Base-by-base conservation (phyloP, 2,888 invertebrate species). In the Clusia tigrina region DNA sequence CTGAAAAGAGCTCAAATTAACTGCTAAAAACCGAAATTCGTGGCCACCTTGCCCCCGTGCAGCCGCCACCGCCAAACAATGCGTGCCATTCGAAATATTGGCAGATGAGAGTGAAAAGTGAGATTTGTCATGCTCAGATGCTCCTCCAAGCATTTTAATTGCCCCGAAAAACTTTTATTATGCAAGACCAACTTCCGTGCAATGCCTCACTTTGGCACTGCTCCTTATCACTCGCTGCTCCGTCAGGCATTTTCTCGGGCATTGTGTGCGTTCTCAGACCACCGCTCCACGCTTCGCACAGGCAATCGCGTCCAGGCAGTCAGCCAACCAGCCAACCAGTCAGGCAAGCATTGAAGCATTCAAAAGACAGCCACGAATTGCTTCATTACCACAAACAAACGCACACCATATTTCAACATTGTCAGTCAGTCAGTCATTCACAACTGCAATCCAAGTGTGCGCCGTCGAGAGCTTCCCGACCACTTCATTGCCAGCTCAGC, bases 51-150 rank as follows among this genome's bases (percentile, higher is more conserved):
- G n/a, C n/a, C n/a, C n/a, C n/a, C 12, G 32, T 32, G 12, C 42
- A 15, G n/a, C 42, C n/a, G 48, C 2, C 18, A 48, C 5, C 22
- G 23, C 22, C 51, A n/a, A n/a, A 18, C 46, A 42, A 17, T 51
- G 38, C 52, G 52, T 62, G 51, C 42, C 61, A 57, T 54, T 55
- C 32, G 24, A 55, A 60, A 58, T 46, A 66, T 66, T 62, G 68
- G 63, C 68, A 75, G 70, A 73, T 74, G 74, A 79, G 79, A 78
- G 79, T 79, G 75, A 79, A 78, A 78, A 78, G 76, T 72, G 72
- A 76, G 78, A 78, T 78, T 78, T 79, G 78, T 76, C 72, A 78
- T 76, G 78, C 79, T 72, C 78, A 76, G 78, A 76, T 79, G 77
- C 78, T 77, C 73, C 76, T 77, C 71, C 73, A 76, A 79, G 74